A percentile compares a stretch with the other conserved stretches of the same genome.
Evolutionary conservation across 1,140 invertebrate species (phyloP).

Genomic region (Heliconius nattereri): DNA sequence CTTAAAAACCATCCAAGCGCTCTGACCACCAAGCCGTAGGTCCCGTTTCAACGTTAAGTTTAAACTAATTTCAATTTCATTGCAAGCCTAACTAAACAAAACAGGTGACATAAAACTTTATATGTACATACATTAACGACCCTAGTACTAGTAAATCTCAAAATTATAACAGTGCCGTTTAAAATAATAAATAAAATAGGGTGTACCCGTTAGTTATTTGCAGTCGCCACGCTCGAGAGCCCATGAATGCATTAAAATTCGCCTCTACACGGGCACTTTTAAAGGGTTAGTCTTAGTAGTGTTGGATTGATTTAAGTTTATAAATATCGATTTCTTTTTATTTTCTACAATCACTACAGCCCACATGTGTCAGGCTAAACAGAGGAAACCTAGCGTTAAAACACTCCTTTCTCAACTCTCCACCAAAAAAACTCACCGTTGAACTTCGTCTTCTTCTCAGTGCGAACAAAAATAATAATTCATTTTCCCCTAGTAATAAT

Average conservation of each 20-base stretch:
- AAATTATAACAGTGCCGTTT: slow-evolving; percentile 70
- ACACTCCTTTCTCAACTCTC: neutral
- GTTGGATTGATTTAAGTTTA: neutral
- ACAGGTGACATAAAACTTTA: slow-evolving; percentile 42
- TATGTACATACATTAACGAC: slow-evolving; percentile 34
- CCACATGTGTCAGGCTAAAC: too few relatives aligned
- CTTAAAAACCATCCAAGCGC: too few relatives aligned
- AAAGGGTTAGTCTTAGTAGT: slow-evolving; percentile 55
- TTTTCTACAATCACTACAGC: too few relatives aligned
- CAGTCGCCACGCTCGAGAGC: slow-evolving; percentile 74
- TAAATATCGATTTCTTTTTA: neutral
- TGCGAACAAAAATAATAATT: too few relatives aligned
- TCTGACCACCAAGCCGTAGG: too few relatives aligned
- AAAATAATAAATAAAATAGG: slow-evolving; percentile 76
- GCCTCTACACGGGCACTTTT: slow-evolving; percentile 51
- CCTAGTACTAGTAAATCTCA: slow-evolving; percentile 53
- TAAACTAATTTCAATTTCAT: neutral
- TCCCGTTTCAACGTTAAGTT: neutral
- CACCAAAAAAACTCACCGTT: too few relatives aligned
- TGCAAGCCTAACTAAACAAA: slow-evolving; percentile 42
- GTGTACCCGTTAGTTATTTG: slow-evolving; percentile 57
- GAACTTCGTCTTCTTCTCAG: too few relatives aligned
- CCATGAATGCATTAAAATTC: slow-evolving; percentile 76
- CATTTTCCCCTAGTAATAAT: too few relatives aligned
- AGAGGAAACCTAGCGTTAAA: too few relatives aligned